Evolutionary conservation across 92 coral and sea anemone species (phyloP), one percentile per base, ranked within the genome.

Genomic region (Palythoa grandiflora): DNA sequence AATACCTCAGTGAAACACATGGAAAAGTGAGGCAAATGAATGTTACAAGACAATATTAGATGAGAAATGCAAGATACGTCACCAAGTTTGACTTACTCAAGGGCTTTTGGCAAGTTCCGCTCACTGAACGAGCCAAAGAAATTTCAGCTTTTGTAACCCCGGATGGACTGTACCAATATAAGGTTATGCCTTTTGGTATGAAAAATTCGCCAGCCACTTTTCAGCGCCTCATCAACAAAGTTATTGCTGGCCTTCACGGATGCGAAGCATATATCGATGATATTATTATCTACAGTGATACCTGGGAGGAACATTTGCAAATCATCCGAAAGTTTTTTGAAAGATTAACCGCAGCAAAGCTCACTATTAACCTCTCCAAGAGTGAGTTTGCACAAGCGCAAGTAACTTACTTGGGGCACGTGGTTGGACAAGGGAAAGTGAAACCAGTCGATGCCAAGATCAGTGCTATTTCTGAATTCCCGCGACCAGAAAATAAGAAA

Each of bases 191-290:
- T 3, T 87, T 93, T 80, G 93, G 92, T 12, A 71, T 93, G 89
- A 77, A 86, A 50, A 87, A 83, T 66, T 80, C 93, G n/a, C 28
- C 28, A 28, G 28, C 28, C 28, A 28, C 28, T 28, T 28, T 28
- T 28, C 28, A 28, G 28, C 28, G 28, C 28, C 28, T 28, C 28
- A 28, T 28, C 17, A 86, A 89, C 52, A 39, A 50, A 17, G 80
- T 92, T 9, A 87, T 84, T 74, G 86, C 90, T 10, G 89, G 86
- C 66, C 74, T 86, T 44, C 75, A 60, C 35, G 88, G 90, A 9
- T 89, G 92, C 63, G 83, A 83, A 83, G 89, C 83, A 1, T 92
- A 92, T 91, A 89, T 92, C 65, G 95, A 90, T 78, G 93, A 93
- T 77, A 77, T 87, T 39, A 83, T 89, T 20, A 80, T 92, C 70